phyloP scores from a whole-genome alignment of 2,113 vertebrate genomes.

The Talpa occidentalis region DNA sequence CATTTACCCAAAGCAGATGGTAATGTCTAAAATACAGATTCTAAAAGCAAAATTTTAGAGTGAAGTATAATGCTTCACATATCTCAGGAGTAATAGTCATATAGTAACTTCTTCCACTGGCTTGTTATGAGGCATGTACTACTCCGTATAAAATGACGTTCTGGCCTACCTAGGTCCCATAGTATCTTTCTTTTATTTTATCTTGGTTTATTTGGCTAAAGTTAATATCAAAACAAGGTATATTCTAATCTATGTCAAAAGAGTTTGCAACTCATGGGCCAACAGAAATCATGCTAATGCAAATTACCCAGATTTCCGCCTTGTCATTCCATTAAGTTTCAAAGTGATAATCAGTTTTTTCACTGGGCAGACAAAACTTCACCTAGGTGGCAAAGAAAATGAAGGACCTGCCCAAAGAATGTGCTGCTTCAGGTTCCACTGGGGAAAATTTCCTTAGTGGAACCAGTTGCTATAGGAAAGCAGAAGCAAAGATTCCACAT shows the following conservation, averaged over 20 bases:
- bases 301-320: not conserved
- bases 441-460: not conserved
- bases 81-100: not conserved
- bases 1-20: not conserved
- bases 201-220: slow-evolving; percentile 21
- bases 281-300: not conserved
- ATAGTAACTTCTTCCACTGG: not conserved
- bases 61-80: slow-evolving; percentile 16
- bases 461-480: not conserved
- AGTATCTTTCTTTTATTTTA: slow-evolving; percentile 2
- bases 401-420: not conserved
- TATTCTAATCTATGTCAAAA: not conserved
- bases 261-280: not conserved
- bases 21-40: slow-evolving; percentile 1
- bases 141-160: not conserved
- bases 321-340: not conserved
- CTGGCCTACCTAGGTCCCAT: not conserved
- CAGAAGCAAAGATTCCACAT: not conserved
- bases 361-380: not conserved
- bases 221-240: not conserved
- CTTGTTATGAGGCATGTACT: not conserved
- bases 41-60: not conserved
- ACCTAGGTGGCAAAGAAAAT: slow-evolving; percentile 14
- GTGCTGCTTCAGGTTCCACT: not conserved
- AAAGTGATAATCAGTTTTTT: not conserved